phyloP scores from a whole-genome alignment of 2,888 invertebrate species.

The Oscheius sp. region DNA sequence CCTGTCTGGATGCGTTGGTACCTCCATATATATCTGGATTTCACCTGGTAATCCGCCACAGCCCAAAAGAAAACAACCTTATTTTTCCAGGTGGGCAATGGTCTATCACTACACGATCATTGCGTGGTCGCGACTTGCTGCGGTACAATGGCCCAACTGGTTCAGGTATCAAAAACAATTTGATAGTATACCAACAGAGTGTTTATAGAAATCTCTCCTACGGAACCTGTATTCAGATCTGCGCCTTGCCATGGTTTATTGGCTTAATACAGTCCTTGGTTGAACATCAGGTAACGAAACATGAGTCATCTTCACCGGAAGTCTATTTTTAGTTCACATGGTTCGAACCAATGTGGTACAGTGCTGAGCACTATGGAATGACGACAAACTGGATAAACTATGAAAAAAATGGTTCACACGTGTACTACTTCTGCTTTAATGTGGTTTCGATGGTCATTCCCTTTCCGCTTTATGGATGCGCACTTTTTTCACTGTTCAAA shows the following conservation, averaged over 20 bases:
- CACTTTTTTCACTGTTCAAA: slow-evolving; percentile 50
- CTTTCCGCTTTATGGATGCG: slow-evolving; percentile 61
- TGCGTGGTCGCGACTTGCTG: slow-evolving; percentile 63
- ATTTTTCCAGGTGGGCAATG: slow-evolving; percentile 53
- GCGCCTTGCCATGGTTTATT: slow-evolving; percentile 61
- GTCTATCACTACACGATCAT: slow-evolving; percentile 65
- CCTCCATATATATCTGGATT: slow-evolving; percentile 62
- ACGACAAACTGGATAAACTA: slow-evolving; percentile 58
- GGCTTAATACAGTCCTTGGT: slow-evolving; percentile 59
- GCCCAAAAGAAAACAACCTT: too few species aligned
- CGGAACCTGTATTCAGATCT: slow-evolving; percentile 56
- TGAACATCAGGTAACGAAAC: slow-evolving; percentile 60
- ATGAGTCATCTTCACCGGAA: not conserved
- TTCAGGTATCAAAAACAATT: slow-evolving; percentile 41
- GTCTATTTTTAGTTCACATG: slow-evolving; percentile 50
- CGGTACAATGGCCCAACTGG: slow-evolving; percentile 65
- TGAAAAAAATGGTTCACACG: slow-evolving; percentile 52
- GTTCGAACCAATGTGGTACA: slow-evolving; percentile 64
- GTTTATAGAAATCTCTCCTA: slow-evolving; percentile 43
- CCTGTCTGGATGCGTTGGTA: slow-evolving; percentile 50
- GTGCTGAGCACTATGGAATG: slow-evolving; percentile 59
- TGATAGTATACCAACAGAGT: not conserved
- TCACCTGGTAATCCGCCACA: slow-evolving; percentile 53
- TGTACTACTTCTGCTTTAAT: slow-evolving; percentile 63
- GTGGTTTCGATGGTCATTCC: slow-evolving; percentile 62